Base-by-base conservation (phyloP, 2,113 vertebrate species). In the Archilochus colubris region DNA sequence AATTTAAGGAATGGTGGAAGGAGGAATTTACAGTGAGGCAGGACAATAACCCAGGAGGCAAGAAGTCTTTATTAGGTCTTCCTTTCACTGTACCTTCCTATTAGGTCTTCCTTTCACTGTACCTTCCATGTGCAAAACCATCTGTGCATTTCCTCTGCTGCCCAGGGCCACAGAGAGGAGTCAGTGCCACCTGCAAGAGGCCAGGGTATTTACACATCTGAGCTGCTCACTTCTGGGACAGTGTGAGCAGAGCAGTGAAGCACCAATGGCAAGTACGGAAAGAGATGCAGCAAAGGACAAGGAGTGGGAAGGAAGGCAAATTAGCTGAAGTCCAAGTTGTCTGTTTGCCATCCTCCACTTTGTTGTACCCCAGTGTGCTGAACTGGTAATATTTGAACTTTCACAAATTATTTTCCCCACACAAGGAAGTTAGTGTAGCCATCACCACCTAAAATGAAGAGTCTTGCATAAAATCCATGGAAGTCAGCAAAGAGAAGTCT, bases 321-420 rank as follows among this genome's bases (percentile, higher is more conserved):
- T 10, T 6, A 46, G 14, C 8, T 68, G 0, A 62, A 68, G 20
- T n/a, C 22, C 33, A 54, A 43, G 11, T 15, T 77, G 6, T 9
- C 38, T 31, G 4, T 59, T 51, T 88, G 21, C 5, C 59, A 1
- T 31, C 25, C 27, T n/a, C 9, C 7, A 4, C 10, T 75, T 58
- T 1, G 1, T 8, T 50, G 46, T 20, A 48, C 46, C 7, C 23
- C 48, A 50, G 21, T 50, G 9, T 4, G 40, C 4, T 1, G 23
- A 68, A 38, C 7, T 1, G 25, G 6, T 27, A 62, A 14, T 25
- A 69, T 38, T 21, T 58, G 22, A 73, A 61, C 15, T 63, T 74
- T 3, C 25, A 21, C 11, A 30, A 15, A 6, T n/a, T 53, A 4
- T 13, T 25, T 88, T 17, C 3, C 10, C 9, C 6, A 40, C 6